Evolutionary conservation across 2,797 vertebrate species (phyloP).

Genomic region (Manis pentadactyla): DNA sequence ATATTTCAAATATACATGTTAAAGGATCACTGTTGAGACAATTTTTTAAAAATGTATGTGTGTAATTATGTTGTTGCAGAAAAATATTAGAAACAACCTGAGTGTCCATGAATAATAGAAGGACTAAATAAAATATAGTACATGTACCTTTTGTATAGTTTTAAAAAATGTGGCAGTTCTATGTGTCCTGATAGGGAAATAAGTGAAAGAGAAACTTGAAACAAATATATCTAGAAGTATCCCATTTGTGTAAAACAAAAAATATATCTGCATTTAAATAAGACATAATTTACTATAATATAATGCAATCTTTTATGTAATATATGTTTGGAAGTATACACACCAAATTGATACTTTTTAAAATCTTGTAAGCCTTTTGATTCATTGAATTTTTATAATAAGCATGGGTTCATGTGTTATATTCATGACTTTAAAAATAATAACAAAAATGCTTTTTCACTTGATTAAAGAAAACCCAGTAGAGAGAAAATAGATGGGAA

Average conservation of each 20-base stretch:
- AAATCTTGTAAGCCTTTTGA: neutral
- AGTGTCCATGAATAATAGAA: neutral
- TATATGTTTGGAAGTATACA: neutral
- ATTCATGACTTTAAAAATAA: neutral
- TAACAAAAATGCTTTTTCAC: neutral
- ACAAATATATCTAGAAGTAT: neutral
- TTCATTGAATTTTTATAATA: slow-evolving; percentile 4
- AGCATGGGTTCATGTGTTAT: neutral
- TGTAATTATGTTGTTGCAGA: neutral
- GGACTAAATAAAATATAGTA: neutral
- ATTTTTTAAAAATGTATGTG: neutral
- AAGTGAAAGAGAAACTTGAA: slow-evolving; percentile 6
- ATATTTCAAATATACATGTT: neutral
- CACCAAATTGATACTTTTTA: neutral
- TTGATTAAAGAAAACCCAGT: neutral
- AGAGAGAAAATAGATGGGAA: neutral
- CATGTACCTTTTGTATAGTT: neutral
- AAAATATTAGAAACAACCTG: slow-evolving; percentile 12
- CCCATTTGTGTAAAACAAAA: neutral
- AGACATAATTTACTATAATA: neutral
- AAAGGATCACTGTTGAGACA: neutral
- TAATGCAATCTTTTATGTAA: slow-evolving; percentile 14
- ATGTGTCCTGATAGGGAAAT: neutral
- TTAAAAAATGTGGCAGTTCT: slow-evolving; percentile 15
- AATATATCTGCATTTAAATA: neutral